Base-by-base conservation (phyloP, 64 coral and sea anemone genomes). In the Stichodactyla mertensii region DNA sequence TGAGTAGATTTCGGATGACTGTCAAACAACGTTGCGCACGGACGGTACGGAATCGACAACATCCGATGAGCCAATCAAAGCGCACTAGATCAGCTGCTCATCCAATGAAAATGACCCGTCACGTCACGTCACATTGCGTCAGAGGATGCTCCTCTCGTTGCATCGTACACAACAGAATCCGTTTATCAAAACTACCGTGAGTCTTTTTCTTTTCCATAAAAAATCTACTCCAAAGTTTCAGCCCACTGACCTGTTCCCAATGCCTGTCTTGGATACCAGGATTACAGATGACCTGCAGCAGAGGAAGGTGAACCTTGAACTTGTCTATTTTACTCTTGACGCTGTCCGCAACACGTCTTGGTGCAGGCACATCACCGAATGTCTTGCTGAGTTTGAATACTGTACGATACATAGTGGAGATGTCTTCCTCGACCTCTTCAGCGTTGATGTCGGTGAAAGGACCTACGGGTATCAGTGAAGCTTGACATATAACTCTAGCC, bases 381-480 rank as follows among this genome's bases (percentile, higher is more conserved):
- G 94, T 92, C 77, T 95, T 95, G 61, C 89, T 95, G 9, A 98
- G 93, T 78, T 98, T 98, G 23, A 95, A 90, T 55, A 92, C 93
- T 61, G 85, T 90, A 45, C 92, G 80, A 79, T 87, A 98, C 96
- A 98, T 98, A 6, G 64, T 24, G 1, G 92, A 77, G 28, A 98
- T 92, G 14, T 98, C 96, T 45, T 98, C 96, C 53, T 98, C 96
- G 0, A 98, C 93, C 15, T 98, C 96, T 18, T 98, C 96, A 19
- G 96, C 88, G 64, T 98, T 98, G 14, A 98, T 94, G 20, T 98
- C 93, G 14, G 89, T 89, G 87, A 98, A 98, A 11, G 96, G 96
- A 70, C 96, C 96, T 98, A 83, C 20, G 36, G 36, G 36, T 45
- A 45, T 45, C 36, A 45, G 3, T 45, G 3, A 45, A 45, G 36